Evolutionary conservation across 92 coral and sea anemone genomes (phyloP).

Genomic region (Porites cylindrica): DNA sequence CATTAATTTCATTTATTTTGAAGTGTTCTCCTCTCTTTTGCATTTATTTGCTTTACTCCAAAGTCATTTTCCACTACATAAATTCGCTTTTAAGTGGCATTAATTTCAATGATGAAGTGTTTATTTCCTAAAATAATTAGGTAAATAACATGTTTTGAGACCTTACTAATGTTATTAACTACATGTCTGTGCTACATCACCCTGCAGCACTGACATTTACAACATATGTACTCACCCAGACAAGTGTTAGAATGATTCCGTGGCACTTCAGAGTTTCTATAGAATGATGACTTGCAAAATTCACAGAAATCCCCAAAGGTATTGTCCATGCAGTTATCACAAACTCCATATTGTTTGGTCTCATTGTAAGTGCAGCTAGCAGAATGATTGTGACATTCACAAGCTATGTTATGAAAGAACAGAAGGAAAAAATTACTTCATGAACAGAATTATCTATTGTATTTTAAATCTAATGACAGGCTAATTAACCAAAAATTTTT

Average conservation of each 20-base stretch:
- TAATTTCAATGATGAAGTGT: too few relatives aligned
- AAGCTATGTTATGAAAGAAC: conserved; percentile 49
- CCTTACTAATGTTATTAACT: too few relatives aligned
- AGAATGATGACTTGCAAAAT: conserved; percentile 74
- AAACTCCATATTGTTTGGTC: conserved; percentile 86
- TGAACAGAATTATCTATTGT: neutral
- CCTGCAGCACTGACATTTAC: neutral
- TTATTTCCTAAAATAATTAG: too few relatives aligned
- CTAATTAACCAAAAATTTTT: too few relatives aligned
- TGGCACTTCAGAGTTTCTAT: conserved; percentile 72
- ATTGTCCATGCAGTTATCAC: conserved; percentile 85
- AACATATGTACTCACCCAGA: conserved; percentile 66
- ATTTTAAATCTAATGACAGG: too few relatives aligned
- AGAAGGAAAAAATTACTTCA: neutral
- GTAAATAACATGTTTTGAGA: too few relatives aligned
- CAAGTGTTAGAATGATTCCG: conserved; percentile 78
- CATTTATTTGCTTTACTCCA: too few relatives aligned
- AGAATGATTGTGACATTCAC: conserved; percentile 92
- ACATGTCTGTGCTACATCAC: too few relatives aligned
- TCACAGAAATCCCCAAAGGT: conserved; percentile 92
- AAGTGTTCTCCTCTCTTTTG: too few relatives aligned
- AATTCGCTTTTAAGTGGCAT: too few relatives aligned
- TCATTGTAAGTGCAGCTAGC: conserved; percentile 74
- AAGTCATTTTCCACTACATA: too few relatives aligned
- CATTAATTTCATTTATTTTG: too few relatives aligned